phyloP scores from a whole-genome alignment of 2,113 vertebrate species.

The Paramisgurnus dabryanus region DNA sequence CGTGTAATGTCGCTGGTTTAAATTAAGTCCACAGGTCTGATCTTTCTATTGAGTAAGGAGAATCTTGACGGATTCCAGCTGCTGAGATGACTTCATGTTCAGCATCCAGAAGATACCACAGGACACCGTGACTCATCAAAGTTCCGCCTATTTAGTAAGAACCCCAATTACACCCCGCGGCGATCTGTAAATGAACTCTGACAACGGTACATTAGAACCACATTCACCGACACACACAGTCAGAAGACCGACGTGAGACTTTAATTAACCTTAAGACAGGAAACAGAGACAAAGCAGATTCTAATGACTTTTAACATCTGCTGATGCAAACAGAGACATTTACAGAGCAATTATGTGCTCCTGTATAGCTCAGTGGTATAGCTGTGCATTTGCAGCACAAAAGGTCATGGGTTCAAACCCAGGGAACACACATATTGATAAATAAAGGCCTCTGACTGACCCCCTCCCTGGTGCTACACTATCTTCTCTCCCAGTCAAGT shows the following conservation, averaged over 20 bases:
- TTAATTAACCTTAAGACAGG: neutral
- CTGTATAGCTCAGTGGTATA: too few relatives aligned
- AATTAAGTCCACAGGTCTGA: neutral
- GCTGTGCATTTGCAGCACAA: too few relatives aligned
- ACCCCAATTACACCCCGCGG: conserved; percentile 22
- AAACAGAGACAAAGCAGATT: conserved; percentile 13
- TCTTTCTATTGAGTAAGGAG: neutral
- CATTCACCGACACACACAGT: neutral
- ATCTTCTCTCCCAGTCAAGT: too few relatives aligned
- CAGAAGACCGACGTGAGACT: neutral
- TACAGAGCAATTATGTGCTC: neutral
- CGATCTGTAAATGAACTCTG: conserved; percentile 9
- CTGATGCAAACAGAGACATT: neutral
- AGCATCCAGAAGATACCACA: neutral
- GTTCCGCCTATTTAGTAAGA: conserved; percentile 14
- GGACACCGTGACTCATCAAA: conserved; percentile 21
- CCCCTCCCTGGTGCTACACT: too few relatives aligned
- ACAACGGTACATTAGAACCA: conserved; percentile 25
- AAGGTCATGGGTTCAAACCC: too few relatives aligned
- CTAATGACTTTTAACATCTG: neutral
- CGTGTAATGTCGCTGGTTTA: neutral
- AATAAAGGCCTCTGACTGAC: too few relatives aligned
- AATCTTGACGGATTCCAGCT: conserved; percentile 29
- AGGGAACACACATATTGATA: too few relatives aligned
- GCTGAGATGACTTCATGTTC: conserved; percentile 11